A percentile compares a stretch with the other conserved stretches of the same genome.
These are phyloP conservation scores for Danio choprae DNA, from an alignment of 2,797 vertebrate genomes.

Conservation along the genomic window DNA sequence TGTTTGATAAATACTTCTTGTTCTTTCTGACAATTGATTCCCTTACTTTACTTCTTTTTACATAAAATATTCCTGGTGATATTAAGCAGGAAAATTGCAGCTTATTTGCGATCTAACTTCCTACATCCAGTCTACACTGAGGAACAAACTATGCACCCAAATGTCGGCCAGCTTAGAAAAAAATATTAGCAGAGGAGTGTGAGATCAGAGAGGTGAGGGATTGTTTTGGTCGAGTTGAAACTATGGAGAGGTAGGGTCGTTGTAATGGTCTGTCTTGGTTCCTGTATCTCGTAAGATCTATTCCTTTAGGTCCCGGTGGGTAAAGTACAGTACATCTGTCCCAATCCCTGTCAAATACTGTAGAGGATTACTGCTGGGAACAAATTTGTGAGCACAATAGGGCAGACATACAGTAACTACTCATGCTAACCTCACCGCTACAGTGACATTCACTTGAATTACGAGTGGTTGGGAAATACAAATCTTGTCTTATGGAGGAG, in stretches of 20 bases:
- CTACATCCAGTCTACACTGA: constrained; percentile 28
- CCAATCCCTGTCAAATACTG: constrained; percentile 36
- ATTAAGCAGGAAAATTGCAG: background rate
- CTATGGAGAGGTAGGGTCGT: constrained; percentile 77
- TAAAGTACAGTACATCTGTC: constrained; percentile 21
- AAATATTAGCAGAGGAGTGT: constrained; percentile 29
- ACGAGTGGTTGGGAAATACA: constrained; percentile 11
- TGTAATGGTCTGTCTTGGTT: constrained; percentile 67
- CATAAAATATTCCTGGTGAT: background rate
- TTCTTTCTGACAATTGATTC: constrained; percentile 13
- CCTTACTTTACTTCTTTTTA: constrained; percentile 47
- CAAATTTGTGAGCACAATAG: constrained; percentile 10
- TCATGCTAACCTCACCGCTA: background rate
- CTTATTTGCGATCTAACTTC: background rate
- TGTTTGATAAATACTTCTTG: constrained; percentile 7
- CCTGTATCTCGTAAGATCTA: constrained; percentile 25
- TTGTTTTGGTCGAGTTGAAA: constrained; percentile 50
- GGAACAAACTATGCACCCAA: constrained; percentile 18
- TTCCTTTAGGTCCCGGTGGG: constrained; percentile 60
- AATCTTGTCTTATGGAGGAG: constrained; percentile 7
- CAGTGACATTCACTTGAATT: constrained; percentile 29
- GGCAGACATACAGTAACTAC: background rate
- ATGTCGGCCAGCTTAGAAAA: constrained; percentile 26
- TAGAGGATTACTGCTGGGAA: constrained; percentile 9
- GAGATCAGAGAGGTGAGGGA: constrained; percentile 2